Percentiles rank a stretch among this genome's conserved stretches.
These are phyloP conservation scores for Drosophila guanche DNA, from an alignment of 1,140 invertebrate genomes.

Conservation along the genomic window DNA sequence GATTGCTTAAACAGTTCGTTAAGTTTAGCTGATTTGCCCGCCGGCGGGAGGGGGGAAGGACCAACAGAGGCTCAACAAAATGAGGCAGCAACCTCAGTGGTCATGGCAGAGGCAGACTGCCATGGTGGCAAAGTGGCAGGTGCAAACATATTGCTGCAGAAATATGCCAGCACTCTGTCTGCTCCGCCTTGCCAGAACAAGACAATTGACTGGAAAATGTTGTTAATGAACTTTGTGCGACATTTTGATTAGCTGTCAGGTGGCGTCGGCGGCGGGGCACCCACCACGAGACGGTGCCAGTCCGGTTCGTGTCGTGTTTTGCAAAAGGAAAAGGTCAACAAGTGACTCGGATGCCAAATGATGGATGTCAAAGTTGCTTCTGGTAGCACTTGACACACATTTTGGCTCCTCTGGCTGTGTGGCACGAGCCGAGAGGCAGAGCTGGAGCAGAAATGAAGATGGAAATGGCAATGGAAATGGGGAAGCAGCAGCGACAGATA, in stretches of 20 bases:
- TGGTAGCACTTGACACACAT: constrained; percentile 64
- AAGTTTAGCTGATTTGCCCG: constrained; percentile 60
- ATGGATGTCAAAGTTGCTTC: constrained; percentile 74
- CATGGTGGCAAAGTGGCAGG: not conserved
- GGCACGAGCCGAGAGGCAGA: constrained; percentile 12
- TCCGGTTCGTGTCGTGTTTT: constrained; percentile 28
- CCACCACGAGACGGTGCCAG: no score
- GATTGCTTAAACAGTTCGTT: constrained; percentile 55
- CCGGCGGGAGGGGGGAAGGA: constrained; percentile 57
- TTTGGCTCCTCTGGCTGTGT: constrained; percentile 12
- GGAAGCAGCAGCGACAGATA: constrained; percentile 3
- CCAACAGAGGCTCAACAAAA: constrained; percentile 78
- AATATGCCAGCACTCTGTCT: constrained; percentile 45
- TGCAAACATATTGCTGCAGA: constrained; percentile 61
- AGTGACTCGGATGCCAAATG: constrained; percentile 70
- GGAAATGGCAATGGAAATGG: constrained; percentile 8
- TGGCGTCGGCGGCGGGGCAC: not conserved
- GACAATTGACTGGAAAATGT: constrained; percentile 80
- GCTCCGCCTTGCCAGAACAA: constrained; percentile 39
- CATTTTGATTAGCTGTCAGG: constrained; percentile 76
- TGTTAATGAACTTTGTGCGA: constrained; percentile 81
- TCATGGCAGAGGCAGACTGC: not conserved
- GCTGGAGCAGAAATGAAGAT: constrained; percentile 10
- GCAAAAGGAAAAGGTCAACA: constrained; percentile 63
- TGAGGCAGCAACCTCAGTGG: constrained; percentile 63